Conservation (phyloP, 2,888 invertebrate species). For the Eubasilissa splendida region DNA sequence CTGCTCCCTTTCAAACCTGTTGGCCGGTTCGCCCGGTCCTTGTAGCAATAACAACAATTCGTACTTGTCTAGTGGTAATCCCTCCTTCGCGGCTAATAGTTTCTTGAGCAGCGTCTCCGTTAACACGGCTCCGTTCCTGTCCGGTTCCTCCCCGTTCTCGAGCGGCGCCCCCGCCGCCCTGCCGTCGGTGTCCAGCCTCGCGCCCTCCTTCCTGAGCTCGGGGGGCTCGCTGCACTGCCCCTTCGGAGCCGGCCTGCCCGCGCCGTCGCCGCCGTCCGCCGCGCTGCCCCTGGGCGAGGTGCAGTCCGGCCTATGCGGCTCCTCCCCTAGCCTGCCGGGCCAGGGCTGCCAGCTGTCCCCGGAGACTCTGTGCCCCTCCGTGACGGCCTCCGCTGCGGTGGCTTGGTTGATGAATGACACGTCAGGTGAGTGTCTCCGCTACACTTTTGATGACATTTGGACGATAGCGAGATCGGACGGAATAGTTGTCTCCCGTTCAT, state of each 20-base stretch:
- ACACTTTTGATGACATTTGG: not conserved
- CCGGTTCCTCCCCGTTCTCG: not conserved
- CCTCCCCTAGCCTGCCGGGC: slow-evolving; percentile 64
- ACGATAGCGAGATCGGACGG: no score
- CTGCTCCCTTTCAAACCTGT: not conserved
- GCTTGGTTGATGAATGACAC: slow-evolving; percentile 75
- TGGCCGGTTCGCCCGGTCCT: not conserved
- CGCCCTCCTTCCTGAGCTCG: not conserved
- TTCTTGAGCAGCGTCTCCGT: not conserved
- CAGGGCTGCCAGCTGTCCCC: slow-evolving; percentile 61
- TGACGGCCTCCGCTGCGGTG: slow-evolving; percentile 69
- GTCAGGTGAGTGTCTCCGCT: slow-evolving; percentile 63
- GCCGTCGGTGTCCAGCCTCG: not conserved
- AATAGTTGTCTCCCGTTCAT: no score
- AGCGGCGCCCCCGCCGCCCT: not conserved
- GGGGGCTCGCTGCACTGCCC: no score
- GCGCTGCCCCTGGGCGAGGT: slow-evolving; percentile 4
- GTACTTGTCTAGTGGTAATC: not conserved
- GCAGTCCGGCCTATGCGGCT: slow-evolving; percentile 60
- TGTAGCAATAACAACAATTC: not conserved
- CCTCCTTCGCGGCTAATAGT: no score
- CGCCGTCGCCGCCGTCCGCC: slow-evolving; percentile 52
- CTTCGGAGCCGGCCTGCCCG: slow-evolving; percentile 63
- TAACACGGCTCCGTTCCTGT: not conserved
- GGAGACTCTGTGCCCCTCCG: slow-evolving; percentile 66